A percentile compares a stretch with the other conserved stretches of the same genome.
Conservation (phyloP, 2,797 vertebrate genomes). For the Poeciliopsis infans region DNA sequence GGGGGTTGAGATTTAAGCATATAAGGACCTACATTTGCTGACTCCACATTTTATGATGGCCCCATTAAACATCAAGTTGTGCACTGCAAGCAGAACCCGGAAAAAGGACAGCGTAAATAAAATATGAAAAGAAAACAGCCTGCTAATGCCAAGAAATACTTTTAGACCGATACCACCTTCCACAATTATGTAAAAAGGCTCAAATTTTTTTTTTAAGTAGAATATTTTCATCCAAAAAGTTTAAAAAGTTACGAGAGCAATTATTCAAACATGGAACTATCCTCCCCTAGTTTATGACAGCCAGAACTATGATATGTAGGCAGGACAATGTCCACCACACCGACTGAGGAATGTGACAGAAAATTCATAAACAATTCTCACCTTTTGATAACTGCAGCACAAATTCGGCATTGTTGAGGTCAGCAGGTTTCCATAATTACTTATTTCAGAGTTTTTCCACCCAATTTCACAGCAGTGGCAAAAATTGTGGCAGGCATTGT, state of each 20-base stretch:
- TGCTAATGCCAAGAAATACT: conserved; percentile 14
- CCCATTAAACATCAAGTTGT: conserved; percentile 74
- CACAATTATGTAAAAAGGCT: neutral
- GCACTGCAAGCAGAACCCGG: conserved; percentile 63
- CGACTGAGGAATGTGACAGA: neutral
- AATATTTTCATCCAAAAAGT: neutral
- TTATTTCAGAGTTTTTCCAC: neutral
- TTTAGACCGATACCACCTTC: neutral
- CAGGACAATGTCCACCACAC: neutral
- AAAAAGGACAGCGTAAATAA: conserved; percentile 44
- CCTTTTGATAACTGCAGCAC: neutral
- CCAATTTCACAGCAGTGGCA: neutral
- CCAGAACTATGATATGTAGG: neutral
- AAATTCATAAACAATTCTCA: neutral
- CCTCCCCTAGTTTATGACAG: neutral
- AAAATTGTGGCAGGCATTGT: neutral
- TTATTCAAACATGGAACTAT: neutral
- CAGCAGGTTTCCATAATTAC: neutral
- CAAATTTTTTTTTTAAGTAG: neutral
- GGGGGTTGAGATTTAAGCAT: conserved; percentile 45
- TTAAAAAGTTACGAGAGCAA: neutral
- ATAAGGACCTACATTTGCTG: conserved; percentile 56
- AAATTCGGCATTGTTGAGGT: neutral
- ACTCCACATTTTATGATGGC: conserved; percentile 65
- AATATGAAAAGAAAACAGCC: conserved; percentile 21